A percentile compares a stretch with the other conserved stretches of the same genome.
Evolutionary conservation across 2,888 invertebrate species (phyloP).

Genomic region (Sphaerophoria rueppellii): DNA sequence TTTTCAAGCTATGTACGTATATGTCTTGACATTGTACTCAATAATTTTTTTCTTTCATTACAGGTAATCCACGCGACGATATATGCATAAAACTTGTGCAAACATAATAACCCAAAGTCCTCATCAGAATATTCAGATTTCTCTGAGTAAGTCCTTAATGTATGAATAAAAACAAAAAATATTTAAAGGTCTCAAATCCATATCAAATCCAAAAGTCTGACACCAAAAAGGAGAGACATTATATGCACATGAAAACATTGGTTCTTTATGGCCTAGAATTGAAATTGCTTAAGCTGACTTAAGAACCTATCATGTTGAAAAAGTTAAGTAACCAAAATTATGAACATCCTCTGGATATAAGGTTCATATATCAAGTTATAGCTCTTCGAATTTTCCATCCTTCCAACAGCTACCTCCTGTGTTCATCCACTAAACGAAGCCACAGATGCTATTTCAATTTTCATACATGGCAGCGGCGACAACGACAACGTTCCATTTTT

Average conservation of each 20-base stretch:
- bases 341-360: neutral
- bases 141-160: no score
- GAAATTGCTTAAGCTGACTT: neutral
- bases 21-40: no score
- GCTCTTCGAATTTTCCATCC: neutral
- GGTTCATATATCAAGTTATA: slow-evolving; percentile 10
- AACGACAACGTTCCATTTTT: neutral
- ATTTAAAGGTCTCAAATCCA: no score
- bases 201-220: no score
- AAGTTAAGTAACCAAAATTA: neutral
- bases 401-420: neutral
- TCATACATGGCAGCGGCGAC: slow-evolving; percentile 11
- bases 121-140: no score
- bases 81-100: no score
- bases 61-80: no score
- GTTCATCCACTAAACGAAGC: slow-evolving; percentile 3
- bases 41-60: no score
- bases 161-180: no score
- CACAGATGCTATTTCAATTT: slow-evolving; percentile 62
- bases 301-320: neutral
- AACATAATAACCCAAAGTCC: no score
- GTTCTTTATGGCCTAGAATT: neutral
- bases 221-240: no score
- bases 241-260: neutral
- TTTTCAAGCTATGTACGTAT: no score